Percentiles rank a stretch among this genome's conserved stretches.
These are phyloP conservation scores for Zoroaster sp. DNA, from an alignment of 53 echinoderm and acorn worm species.

Conservation along the genomic window DNA sequence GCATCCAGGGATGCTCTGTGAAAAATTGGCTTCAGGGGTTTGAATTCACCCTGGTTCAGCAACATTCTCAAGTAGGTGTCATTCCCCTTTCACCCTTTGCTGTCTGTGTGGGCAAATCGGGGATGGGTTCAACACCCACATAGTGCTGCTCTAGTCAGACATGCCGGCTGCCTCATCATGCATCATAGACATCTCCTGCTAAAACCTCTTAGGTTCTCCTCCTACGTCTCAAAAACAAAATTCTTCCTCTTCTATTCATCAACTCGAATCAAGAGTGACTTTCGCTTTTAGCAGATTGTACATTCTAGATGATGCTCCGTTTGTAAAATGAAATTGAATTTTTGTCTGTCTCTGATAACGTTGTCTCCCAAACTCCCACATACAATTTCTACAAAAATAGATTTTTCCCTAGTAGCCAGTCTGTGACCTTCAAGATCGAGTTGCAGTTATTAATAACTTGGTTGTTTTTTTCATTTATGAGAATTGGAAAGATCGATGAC, in stretches of 20 bases:
- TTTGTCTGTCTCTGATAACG: too few species aligned
- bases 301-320: too few species aligned
- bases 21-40: too few species aligned
- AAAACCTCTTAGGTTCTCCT: neutral
- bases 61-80: neutral
- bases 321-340: too few species aligned
- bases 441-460: neutral
- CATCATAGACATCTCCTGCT: neutral
- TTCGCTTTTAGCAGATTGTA: too few species aligned
- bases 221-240: conserved; percentile 5
- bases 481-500: neutral
- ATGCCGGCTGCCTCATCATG: neutral
- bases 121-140: neutral
- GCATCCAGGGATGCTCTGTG: too few species aligned
- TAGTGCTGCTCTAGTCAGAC: neutral
- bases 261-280: neutral
- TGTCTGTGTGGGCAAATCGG: neutral
- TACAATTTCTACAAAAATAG: neutral
- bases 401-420: neutral
- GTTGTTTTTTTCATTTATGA: neutral
- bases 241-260: conserved; percentile 10
- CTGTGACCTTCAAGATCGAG: neutral
- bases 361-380: too few species aligned
- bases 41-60: neutral
- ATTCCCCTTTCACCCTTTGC: neutral